Percentiles rank a stretch among this genome's conserved stretches.
These are phyloP conservation scores for Anaspis maculata DNA, from an alignment of 2,888 invertebrate genomes.

Conservation along the genomic window DNA sequence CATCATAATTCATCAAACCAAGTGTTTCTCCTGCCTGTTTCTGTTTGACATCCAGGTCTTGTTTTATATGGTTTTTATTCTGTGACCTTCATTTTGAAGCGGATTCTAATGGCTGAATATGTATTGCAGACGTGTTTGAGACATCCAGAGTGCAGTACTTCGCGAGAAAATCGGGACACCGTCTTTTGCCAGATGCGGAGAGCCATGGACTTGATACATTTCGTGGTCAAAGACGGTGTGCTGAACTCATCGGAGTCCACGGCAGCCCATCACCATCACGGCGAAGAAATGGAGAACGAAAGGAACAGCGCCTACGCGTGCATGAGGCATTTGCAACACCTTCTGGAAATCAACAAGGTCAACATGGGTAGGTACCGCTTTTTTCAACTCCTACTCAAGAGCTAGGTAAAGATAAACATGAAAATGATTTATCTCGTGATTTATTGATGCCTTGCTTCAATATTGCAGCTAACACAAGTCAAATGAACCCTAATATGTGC, in stretches of 20 bases:
- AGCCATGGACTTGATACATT: conserved; percentile 95
- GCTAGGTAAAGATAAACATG: too few relatives aligned
- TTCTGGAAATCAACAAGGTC: conserved; percentile 79
- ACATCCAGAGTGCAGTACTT: conserved; percentile 89
- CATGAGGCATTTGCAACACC: conserved; percentile 74
- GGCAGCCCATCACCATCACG: conserved; percentile 34
- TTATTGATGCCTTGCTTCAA: too few relatives aligned
- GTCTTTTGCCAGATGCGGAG: conserved; percentile 97
- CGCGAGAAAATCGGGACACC: conserved; percentile 92
- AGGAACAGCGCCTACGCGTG: conserved; percentile 71
- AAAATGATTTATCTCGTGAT: too few relatives aligned
- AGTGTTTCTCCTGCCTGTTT: neutral
- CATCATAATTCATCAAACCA: neutral
- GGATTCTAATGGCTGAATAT: too few relatives aligned
- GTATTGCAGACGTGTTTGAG: conserved; percentile 80
- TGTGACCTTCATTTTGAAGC: too few relatives aligned
- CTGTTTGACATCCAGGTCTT: neutral
- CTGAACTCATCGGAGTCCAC: conserved; percentile 48
- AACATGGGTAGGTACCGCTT: conserved; percentile 48
- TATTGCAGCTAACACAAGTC: too few relatives aligned
- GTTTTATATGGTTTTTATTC: too few relatives aligned
- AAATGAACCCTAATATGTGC: too few relatives aligned
- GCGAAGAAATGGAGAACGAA: conserved; percentile 57
- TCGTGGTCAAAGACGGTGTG: conserved; percentile 95
- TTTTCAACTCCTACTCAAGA: too few relatives aligned